Conservation (phyloP, 2,797 vertebrate genomes). For the Hydrocynus forskahlii region DNA sequence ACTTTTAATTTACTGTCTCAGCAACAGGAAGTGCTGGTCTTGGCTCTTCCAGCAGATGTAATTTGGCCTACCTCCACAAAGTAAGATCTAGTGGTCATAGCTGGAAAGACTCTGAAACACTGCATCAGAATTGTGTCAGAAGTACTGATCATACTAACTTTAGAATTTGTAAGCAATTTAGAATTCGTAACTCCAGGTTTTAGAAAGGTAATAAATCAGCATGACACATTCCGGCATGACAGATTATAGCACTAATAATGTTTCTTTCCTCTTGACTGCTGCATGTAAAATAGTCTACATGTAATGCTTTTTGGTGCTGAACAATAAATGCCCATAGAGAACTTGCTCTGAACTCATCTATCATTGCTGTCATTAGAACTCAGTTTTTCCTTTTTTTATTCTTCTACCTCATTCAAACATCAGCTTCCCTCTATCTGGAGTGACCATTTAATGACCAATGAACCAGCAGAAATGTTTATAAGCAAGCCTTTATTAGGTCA, state of each 20-base stretch:
- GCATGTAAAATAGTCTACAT: neutral
- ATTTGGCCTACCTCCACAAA: constrained; percentile 64
- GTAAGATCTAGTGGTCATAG: constrained; percentile 64
- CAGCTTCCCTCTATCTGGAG: neutral
- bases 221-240: neutral
- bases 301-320: neutral
- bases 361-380: neutral
- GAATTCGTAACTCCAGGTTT: neutral
- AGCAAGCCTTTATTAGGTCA: neutral
- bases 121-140: neutral
- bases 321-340: neutral
- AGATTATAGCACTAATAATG: neutral
- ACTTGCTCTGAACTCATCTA: neutral
- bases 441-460: neutral
- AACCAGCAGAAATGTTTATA: neutral
- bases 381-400: neutral
- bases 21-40: constrained; percentile 64
- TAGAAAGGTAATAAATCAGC: neutral
- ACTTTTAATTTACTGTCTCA: constrained; percentile 43
- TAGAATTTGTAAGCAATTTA: neutral
- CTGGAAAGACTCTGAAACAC: neutral
- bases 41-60: constrained; percentile 71
- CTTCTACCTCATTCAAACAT: neutral
- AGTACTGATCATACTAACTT: neutral
- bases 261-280: neutral